Percentiles rank a stretch among this genome's conserved stretches.
Evolutionary conservation across 2,888 invertebrate species (phyloP).

Genomic region (Cataglyphis livida): DNA sequence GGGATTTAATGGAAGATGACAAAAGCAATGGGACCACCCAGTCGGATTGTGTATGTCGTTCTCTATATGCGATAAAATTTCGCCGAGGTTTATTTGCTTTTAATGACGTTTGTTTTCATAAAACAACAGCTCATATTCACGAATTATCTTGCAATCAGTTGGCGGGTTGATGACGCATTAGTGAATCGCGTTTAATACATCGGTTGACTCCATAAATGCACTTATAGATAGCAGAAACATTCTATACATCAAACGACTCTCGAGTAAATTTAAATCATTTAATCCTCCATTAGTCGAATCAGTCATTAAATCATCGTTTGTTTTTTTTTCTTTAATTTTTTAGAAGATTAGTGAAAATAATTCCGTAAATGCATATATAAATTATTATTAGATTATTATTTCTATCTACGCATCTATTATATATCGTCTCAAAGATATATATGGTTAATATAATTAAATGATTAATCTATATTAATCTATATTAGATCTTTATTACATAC

Average conservation of each 20-base stretch:
- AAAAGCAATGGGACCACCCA: conserved; percentile 14
- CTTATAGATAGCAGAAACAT: background rate
- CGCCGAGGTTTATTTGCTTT: conserved; percentile 25
- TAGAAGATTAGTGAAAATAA: background rate
- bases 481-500: background rate
- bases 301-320: background rate
- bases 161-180: background rate
- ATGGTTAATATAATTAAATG: conserved; percentile 3
- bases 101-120: conserved; percentile 23
- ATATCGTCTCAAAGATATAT: background rate
- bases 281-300: background rate
- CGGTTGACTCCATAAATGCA: background rate
- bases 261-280: conserved; percentile 6
- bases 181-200: background rate
- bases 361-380: background rate
- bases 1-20: conserved; percentile 1
- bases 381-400: background rate
- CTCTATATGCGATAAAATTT: background rate
- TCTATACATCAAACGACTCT: background rate
- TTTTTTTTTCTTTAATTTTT: background rate
- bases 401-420: background rate
- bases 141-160: conserved; percentile 25
- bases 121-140: conserved; percentile 18
- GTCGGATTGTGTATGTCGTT: background rate
- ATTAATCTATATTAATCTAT: background rate